Base-by-base conservation (phyloP, 2,113 vertebrate genomes). In the Misgurnus anguillicaudatus region DNA sequence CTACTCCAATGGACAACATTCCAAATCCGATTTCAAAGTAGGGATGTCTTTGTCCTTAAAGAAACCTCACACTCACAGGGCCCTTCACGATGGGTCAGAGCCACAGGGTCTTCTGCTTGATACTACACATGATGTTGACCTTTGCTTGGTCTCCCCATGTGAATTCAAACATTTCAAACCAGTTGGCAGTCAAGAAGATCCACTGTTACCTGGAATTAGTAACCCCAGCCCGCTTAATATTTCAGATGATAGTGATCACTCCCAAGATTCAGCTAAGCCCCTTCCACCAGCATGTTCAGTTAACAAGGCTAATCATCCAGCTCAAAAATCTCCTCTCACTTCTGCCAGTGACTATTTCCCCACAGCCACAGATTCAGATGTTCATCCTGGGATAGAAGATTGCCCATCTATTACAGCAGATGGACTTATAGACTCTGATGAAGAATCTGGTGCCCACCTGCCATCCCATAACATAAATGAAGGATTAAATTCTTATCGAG, bases 131-230 rank as follows among this genome's bases (percentile, higher is more conserved):
- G 94, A 95, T 0, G 95, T 95, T 71, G 94, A 95, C 78, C 87
- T 95, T 31, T 95, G 95, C 73, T 84, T 95, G 39, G 95, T 95
- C 75, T 95, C 95, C 0, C 95, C 95, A 3, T 95, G 94, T 0
- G 94, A 95, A 87, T 95, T 95, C 5, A 93, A 94, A 80, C 95
- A 95, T 73, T 92, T 92, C 63, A 95, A 94, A 69, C 88, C 90
- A 0, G 58, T 65, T 24, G 84, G 79, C 9, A 81, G 81, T 39
- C 77, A 79, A 36, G 72, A 75, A 17, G 42, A 83, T 73, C 86
- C 87, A 0, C 79, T 87, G 11, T 92, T 90, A 0, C 91, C 91
- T 0, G 90, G 89, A 3, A 61, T 83, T 9, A 89, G 83, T 19
- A 78, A 85, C 10, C 70, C 86, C 76, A 93, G 91, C 63, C 92